Evolutionary conservation across 2,888 invertebrate species (phyloP), one percentile per base, ranked within the genome.

Genomic region (Craniophora ligustri): DNA sequence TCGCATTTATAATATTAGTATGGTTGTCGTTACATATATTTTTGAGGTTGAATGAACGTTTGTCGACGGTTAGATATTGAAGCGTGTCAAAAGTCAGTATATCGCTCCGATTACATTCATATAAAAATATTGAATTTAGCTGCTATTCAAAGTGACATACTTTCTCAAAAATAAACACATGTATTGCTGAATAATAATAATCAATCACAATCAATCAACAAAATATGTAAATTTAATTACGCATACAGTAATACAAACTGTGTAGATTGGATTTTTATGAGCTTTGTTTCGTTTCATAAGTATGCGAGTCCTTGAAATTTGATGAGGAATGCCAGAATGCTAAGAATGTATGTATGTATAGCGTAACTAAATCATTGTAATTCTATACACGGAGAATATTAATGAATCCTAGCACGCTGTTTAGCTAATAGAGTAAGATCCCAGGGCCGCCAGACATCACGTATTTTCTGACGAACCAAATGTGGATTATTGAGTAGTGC

Each of bases 51-150:
- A n/a, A n/a, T n/a, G n/a, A n/a, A n/a, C n/a, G n/a, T 19, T 26
- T 8, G 61, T 47, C 28, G 15, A 11, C 36, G 19, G 15, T 19
- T 32, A 11, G 6, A 41, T 47, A 26, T 38, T 38, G 18, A 35
- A 34, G 30, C 58, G 35, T 46, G 57, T 68, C 64, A 64, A 56
- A 62, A 56, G 63, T 68, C 47, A 62, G 28, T 34, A 15, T 19
- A 16, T 30, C 39, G 19, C 34, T 40, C 30, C 13, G 50, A 68
- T 63, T 51, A 63, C 21, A 39, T 38, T 41, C 16, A 36, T 39
- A 30, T 30, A 18, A 19, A 45, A 48, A 46, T 42, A 57, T 42
- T 38, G 19, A n/a, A 28, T 3, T 41, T 16, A 30, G 8, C 32
- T 36, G 63, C 46, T 67, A 18, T 36, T n/a, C n/a, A 19, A 32